Evolutionary conservation across 2,888 invertebrate species (phyloP).

Genomic region (Helobdella robusta): DNA sequence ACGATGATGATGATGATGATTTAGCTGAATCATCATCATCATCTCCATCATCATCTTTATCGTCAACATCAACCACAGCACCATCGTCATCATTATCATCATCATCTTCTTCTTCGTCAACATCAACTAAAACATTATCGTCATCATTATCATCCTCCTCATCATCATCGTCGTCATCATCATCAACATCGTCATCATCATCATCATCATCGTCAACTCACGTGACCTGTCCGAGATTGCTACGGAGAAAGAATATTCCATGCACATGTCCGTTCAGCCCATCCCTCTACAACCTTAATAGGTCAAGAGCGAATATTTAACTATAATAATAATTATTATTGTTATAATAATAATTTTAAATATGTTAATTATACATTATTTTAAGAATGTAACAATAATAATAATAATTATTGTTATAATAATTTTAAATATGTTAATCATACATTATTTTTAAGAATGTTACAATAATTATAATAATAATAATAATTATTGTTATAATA

Average conservation of each 20-base stretch:
- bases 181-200: neutral
- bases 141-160: constrained; percentile 3
- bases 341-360: too few species aligned
- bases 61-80: neutral
- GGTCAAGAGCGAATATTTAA: too few species aligned
- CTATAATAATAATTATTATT: too few species aligned
- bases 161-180: neutral
- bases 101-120: constrained; percentile 14
- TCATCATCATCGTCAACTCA: constrained; percentile 10
- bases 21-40: constrained; percentile 21
- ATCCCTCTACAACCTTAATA: constrained; percentile 14
- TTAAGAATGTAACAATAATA: too few species aligned
- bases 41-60: constrained; percentile 11
- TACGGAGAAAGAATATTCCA: neutral
- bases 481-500: too few species aligned
- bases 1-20: too few species aligned
- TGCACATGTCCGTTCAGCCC: constrained; percentile 13
- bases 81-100: neutral
- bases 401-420: too few species aligned
- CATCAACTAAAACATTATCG: neutral
- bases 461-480: too few species aligned
- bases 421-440: too few species aligned
- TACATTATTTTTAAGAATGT: too few species aligned
- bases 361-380: too few species aligned
- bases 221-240: constrained; percentile 11